phyloP scores from a whole-genome alignment of 2,888 invertebrate species.

The Dasypolia templi region DNA sequence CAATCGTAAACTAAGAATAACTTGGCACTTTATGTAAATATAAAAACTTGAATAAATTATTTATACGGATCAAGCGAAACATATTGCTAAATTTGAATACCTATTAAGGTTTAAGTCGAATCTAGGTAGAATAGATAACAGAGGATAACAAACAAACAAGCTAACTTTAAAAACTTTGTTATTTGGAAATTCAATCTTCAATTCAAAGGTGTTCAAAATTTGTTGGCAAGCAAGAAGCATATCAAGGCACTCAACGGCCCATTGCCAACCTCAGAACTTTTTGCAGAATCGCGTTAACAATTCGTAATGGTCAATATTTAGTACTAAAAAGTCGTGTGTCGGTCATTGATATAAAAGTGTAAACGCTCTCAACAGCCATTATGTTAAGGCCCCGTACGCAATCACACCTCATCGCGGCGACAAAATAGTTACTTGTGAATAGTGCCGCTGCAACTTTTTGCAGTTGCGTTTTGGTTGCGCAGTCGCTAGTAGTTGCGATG shows the following conservation, averaged over 20 bases:
- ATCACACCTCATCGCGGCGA: neutral
- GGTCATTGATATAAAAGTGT: slow-evolving; percentile 31
- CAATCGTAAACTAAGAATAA: slow-evolving; percentile 22
- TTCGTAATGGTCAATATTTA: slow-evolving; percentile 32
- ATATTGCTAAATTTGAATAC: slow-evolving; percentile 12
- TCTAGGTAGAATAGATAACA: slow-evolving; percentile 1
- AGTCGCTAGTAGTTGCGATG: neutral
- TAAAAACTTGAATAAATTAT: neutral
- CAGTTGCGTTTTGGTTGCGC: neutral
- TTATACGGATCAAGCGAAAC: slow-evolving; percentile 18
- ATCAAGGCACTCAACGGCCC: slow-evolving; percentile 28
- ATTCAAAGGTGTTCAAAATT: slow-evolving; percentile 43
- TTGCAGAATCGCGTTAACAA: slow-evolving; percentile 29
- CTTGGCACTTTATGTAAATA: slow-evolving; percentile 25
- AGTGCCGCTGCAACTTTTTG: neutral
- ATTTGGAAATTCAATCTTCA: slow-evolving; percentile 24
- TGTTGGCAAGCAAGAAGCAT: slow-evolving; percentile 29
- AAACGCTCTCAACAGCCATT: slow-evolving; percentile 32
- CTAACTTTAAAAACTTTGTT: slow-evolving; percentile 1
- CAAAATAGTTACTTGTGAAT: neutral
- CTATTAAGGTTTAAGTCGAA: neutral
- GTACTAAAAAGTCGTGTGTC: slow-evolving; percentile 24
- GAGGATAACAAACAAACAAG: slow-evolving; percentile 2
- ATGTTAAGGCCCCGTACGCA: neutral
- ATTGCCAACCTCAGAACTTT: slow-evolving; percentile 36